Evolutionary conservation across 2,797 vertebrate species (phyloP).

Genomic region (Coreius guichenoti): DNA sequence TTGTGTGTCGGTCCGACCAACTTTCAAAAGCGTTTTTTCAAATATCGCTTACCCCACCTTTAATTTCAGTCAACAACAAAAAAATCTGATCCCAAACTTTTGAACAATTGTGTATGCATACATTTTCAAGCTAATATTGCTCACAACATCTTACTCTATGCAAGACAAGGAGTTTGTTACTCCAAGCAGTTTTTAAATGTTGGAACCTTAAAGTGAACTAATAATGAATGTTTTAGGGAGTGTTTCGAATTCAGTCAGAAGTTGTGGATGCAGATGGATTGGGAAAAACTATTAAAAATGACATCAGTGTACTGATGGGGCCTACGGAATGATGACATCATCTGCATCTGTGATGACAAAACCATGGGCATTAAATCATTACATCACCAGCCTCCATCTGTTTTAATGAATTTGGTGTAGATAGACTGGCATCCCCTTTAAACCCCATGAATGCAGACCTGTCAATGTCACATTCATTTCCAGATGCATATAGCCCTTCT

Average conservation of each 20-base stretch:
- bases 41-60: too few species aligned
- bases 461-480: not conserved
- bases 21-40: too few species aligned
- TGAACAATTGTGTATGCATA: not conserved
- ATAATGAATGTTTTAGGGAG: conserved; percentile 1
- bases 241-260: not conserved
- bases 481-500: conserved; percentile 15
- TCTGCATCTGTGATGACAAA: conserved; percentile 15
- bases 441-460: conserved; percentile 30
- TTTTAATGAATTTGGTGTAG: not conserved
- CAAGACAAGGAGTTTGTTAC: not conserved
- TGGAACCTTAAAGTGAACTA: not conserved
- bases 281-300: not conserved
- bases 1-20: too few species aligned
- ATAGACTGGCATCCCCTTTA: conserved; percentile 17
- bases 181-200: not conserved
- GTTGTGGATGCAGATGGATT: not conserved
- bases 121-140: not conserved
- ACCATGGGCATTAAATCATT: not conserved
- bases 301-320: not conserved
- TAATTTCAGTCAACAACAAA: not conserved
- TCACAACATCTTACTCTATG: not conserved
- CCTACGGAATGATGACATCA: not conserved
- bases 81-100: not conserved
- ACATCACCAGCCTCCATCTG: not conserved